A percentile compares a stretch with the other conserved stretches of the same genome.
Evolutionary conservation across 2,797 vertebrate genomes (phyloP).

Genomic region (Ctenopoma kingsleyae): DNA sequence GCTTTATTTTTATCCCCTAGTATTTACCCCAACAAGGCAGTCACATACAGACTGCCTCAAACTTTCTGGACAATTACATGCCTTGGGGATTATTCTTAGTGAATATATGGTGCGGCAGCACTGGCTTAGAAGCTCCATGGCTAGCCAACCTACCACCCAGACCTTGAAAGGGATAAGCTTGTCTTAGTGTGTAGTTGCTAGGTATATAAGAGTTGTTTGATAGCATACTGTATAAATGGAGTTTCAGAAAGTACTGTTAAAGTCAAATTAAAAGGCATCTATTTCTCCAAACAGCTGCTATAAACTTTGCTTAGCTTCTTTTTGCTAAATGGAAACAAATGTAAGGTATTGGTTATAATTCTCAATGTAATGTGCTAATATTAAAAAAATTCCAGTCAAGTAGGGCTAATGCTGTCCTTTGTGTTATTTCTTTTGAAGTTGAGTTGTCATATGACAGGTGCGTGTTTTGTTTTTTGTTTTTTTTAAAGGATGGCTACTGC

Average conservation of each 20-base stretch:
- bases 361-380: too few relatives aligned
- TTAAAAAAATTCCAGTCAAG: neutral
- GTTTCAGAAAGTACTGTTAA: neutral
- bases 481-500: conserved; percentile 91
- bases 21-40: conserved; percentile 65
- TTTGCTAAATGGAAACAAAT: too few relatives aligned
- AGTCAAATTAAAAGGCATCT: neutral
- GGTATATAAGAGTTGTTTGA: conserved; percentile 2
- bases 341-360: too few relatives aligned
- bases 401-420: too few relatives aligned
- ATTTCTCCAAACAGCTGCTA: conserved; percentile 11
- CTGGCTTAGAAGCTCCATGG: conserved; percentile 31
- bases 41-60: conserved; percentile 50
- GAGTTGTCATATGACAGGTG: conserved; percentile 4
- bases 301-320: neutral
- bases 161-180: conserved; percentile 15
- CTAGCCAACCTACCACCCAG: conserved; percentile 23
- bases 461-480: conserved; percentile 24
- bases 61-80: conserved; percentile 64
- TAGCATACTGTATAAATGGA: neutral
- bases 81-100: conserved; percentile 57
- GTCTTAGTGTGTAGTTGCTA: conserved; percentile 6
- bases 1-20: conserved; percentile 73
- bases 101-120: conserved; percentile 46
- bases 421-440: conserved; percentile 13